Evolutionary conservation across 1,140 invertebrate genomes (phyloP).

Genomic region (Lasioglossum albipes): DNA sequence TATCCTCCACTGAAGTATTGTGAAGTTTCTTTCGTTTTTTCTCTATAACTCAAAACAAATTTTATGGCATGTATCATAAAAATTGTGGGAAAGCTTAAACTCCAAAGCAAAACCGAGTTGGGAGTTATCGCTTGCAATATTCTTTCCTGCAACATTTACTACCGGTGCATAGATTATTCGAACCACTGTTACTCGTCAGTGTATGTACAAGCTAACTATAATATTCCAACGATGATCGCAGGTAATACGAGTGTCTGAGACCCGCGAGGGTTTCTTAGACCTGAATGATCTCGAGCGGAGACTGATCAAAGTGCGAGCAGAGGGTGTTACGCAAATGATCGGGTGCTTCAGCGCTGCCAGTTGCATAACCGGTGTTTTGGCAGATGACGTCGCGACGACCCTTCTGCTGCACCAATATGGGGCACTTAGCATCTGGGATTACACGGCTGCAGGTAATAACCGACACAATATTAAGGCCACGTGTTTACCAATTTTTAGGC

Average conservation of each 20-base stretch:
- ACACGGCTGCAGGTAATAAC: conserved; percentile 86
- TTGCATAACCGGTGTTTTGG: conserved; percentile 93
- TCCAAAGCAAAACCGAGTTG: no score
- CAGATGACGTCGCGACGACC: conserved; percentile 91
- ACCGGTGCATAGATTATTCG: no score
- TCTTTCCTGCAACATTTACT: no score
- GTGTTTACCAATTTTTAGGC: no score
- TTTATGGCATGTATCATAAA: no score
- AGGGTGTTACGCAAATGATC: conserved; percentile 84
- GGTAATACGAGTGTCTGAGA: conserved; percentile 89
- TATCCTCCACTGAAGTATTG: no score
- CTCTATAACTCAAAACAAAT: no score
- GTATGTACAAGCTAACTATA: neutral
- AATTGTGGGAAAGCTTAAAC: no score
- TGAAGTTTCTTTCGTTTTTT: no score
- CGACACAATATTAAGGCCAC: neutral
- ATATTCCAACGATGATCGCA: conserved; percentile 66
- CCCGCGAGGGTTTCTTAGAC: conserved; percentile 89
- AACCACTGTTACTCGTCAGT: no score
- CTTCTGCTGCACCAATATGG: conserved; percentile 90
- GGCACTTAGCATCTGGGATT: conserved; percentile 94
- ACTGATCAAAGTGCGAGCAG: conserved; percentile 83
- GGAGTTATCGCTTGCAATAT: no score
- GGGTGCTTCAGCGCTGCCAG: conserved; percentile 94
- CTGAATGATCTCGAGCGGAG: conserved; percentile 87